These are phyloP conservation scores for Rutpela maculata DNA, from an alignment of 2,888 invertebrate genomes.

Conservation along the genomic window DNA sequence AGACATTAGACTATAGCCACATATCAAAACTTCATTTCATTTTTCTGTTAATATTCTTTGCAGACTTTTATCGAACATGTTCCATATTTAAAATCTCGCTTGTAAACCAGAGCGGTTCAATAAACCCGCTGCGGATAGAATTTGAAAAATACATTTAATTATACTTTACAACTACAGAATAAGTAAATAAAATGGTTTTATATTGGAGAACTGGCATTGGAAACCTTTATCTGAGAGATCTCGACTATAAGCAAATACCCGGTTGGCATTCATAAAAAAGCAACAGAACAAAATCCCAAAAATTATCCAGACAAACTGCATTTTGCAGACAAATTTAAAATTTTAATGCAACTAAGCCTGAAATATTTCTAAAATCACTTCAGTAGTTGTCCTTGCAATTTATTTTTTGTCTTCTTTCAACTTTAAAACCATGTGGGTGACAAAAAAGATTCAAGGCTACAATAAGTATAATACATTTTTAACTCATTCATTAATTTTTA, in stretches of 20 bases:
- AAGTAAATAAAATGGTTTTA: slow-evolving; percentile 33
- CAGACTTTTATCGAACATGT: no score
- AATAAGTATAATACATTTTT: slow-evolving; percentile 49
- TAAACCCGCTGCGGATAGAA: background rate
- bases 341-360: slow-evolving; percentile 67
- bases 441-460: slow-evolving; percentile 51
- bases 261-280: slow-evolving; percentile 52
- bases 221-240: slow-evolving; percentile 31
- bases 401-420: slow-evolving; percentile 50
- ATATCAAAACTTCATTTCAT: no score
- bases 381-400: slow-evolving; percentile 64
- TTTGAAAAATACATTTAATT: slow-evolving; percentile 28
- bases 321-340: slow-evolving; percentile 66
- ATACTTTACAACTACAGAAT: slow-evolving; percentile 2
- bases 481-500: slow-evolving; percentile 54
- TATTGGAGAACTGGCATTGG: slow-evolving; percentile 22
- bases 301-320: slow-evolving; percentile 68
- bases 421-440: slow-evolving; percentile 59
- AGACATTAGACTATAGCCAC: no score
- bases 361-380: slow-evolving; percentile 67
- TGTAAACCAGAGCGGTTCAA: background rate
- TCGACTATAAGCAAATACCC: slow-evolving; percentile 49
- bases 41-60: no score
- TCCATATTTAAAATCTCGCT: no score
- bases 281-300: slow-evolving; percentile 60